Evolutionary conservation across 35 echinoderm and acorn worm genomes (phyloP), one percentile per base, ranked within the genome.

Genomic region (Amphiura filiformis): DNA sequence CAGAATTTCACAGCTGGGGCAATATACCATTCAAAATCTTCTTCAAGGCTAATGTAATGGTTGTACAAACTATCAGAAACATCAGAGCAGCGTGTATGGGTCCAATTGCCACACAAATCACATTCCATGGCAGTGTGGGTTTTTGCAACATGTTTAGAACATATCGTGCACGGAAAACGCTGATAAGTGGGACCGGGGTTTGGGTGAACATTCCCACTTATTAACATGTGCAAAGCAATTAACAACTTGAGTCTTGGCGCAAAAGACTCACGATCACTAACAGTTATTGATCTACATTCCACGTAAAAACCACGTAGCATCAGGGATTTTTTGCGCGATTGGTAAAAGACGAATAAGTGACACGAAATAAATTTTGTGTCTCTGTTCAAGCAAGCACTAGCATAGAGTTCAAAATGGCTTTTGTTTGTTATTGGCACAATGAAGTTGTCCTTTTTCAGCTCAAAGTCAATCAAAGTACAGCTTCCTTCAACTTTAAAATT

Each of bases 151-250:
- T 84, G 42, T 56, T 84, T 61, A 65, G 82, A 39, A 26, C 82
- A 84, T 36, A 84, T 39, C 33, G 82, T 84, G 30, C 80, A 82
- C 39, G 82, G 82, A 47, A 61, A 84, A 28, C 32, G 26, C 23
- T 84, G 42, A 47, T 84, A 82, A 0, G 4, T 84, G 39, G 84
- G 84, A 76, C 84, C 84, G 0, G 84, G 84, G 65, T 86, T 86
- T 23, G 84, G 84, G 65, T 86, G 84, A 57, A 86, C 84, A 77
- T 86, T 86, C 65, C 84, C 84, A 86, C 84, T 86, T 23, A 86
- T 86, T 18, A 86, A 40, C 65, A 76, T 86, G 28, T 86, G 84
- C 35, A 76, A 15, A 34, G 65, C 65, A 76, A 77, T 86, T 39
- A 86, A 76, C 35, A 86, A 20, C 37, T 77, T 86, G 34, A 86